Base-by-base conservation (phyloP, 2,888 invertebrate genomes). In the Laothoe populi region DNA sequence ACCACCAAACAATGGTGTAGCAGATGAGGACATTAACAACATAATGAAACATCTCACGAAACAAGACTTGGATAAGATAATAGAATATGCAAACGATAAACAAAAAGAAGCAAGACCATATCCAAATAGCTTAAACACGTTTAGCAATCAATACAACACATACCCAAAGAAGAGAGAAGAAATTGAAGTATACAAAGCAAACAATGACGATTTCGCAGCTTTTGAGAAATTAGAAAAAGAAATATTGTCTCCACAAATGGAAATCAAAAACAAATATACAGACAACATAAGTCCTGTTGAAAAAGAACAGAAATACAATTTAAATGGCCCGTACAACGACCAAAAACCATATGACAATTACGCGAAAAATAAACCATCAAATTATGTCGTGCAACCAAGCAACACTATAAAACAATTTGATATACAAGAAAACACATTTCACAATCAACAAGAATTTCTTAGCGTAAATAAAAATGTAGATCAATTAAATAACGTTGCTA, bases 1-100 rank as follows among this genome's bases (percentile, higher is more conserved):
- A 75, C 85, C 82, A 49, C 71, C 65, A 68, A 82, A 75, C 61
- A 82, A 84, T 13, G 84, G 83, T 42, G 79, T 91, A 67, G 82
- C 78, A 23, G 88, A 88, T 11, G 86, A 88, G 60, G 90, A 92
- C 57, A 76, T 92, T 38, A 82, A 77, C 64, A 91, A 89, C 59
- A 67, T 92, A 40, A 74, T 89, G 21, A 88, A 87, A 77, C 78
- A 88, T 70, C 74, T 92, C 46, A 86, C 90, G 2, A 86, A 90
- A 73, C 82, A 88, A 67, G 91, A 92, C 68, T 66, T 92, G 63
- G 84, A 89, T 69, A 89, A 85, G 67, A 82, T 92, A 24, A 68
- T 92, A 5, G 84, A 89, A 62, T 77, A 82, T 1, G 84, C 90
- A 5, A 77, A 75, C 10, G 81, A 75, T 1, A 53, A 61, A 23